A percentile compares a stretch with the other conserved stretches of the same genome.
Evolutionary conservation across 2,888 invertebrate genomes (phyloP).

Genomic region (Parascotia fuliginaria): DNA sequence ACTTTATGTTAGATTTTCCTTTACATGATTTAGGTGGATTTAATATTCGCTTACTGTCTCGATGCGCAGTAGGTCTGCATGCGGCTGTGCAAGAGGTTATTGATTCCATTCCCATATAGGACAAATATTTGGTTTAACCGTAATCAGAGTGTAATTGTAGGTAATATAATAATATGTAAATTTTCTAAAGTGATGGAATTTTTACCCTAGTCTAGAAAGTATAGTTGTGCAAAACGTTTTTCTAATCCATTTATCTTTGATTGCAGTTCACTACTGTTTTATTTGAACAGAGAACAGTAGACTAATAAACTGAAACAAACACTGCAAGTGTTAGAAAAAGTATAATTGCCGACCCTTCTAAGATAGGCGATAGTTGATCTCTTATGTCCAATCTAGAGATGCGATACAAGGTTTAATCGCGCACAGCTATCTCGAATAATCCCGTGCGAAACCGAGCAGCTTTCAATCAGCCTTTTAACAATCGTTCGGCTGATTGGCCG

Average conservation of each 20-base stretch:
- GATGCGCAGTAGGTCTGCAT: no score
- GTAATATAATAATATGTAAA: no score
- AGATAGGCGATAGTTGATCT: constrained; percentile 28
- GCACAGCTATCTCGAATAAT: constrained; percentile 45
- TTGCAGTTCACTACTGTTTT: background rate
- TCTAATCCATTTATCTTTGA: no score
- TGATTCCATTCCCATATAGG: no score
- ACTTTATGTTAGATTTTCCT: constrained; percentile 43
- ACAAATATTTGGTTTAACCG: no score
- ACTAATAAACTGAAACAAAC: background rate
- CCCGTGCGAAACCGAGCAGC: constrained; percentile 69
- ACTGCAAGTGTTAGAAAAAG: background rate
- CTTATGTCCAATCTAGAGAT: constrained; percentile 34
- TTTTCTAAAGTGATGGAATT: no score
- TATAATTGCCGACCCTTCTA: constrained; percentile 11
- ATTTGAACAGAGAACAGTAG: background rate
- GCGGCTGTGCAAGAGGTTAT: no score
- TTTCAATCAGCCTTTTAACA: constrained; percentile 69
- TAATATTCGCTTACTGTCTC: background rate
- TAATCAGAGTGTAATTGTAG: no score
- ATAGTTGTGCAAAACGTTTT: no score
- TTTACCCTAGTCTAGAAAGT: no score
- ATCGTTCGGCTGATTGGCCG: constrained; percentile 69
- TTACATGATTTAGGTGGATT: background rate
- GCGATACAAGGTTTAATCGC: constrained; percentile 41